Evolutionary conservation across 2,797 vertebrate species (phyloP).

Genomic region (Lagocephalus sceleratus): DNA sequence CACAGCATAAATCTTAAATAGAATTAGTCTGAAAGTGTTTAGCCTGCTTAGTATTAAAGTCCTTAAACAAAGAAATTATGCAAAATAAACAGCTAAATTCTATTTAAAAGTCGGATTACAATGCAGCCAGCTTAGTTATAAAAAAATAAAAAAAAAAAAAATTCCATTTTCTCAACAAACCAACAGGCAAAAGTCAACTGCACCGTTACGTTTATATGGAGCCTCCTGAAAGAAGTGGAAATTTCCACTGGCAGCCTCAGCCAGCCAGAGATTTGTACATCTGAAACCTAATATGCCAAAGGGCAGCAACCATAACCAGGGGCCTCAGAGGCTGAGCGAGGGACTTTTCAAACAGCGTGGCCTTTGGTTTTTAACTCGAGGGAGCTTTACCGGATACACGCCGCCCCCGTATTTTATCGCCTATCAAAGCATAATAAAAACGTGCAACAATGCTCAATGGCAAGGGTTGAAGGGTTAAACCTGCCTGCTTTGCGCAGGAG

Average conservation of each 20-base stretch:
- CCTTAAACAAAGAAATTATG: too few species aligned
- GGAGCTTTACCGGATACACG: neutral
- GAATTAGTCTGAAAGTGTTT: too few species aligned
- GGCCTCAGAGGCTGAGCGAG: constrained; percentile 43
- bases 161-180: neutral
- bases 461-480: constrained; percentile 4
- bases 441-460: constrained; percentile 6
- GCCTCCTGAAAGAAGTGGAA: constrained; percentile 73
- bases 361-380: neutral
- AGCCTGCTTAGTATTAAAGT: too few species aligned
- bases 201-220: constrained; percentile 51
- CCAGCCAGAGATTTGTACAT: constrained; percentile 62
- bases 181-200: neutral
- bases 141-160: too few species aligned
- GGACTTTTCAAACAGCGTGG: constrained; percentile 25
- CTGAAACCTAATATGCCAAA: constrained; percentile 78
- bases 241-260: constrained; percentile 75
- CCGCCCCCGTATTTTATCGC: constrained; percentile 5
- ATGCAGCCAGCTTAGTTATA: too few species aligned
- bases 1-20: too few species aligned
- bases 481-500: neutral
- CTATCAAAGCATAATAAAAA: constrained; percentile 3
- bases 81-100: too few species aligned
- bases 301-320: constrained; percentile 60
- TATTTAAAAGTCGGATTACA: too few species aligned